These are phyloP conservation scores for Danio albolineatus DNA, from an alignment of 2,797 vertebrate genomes.

Conservation along the genomic window DNA sequence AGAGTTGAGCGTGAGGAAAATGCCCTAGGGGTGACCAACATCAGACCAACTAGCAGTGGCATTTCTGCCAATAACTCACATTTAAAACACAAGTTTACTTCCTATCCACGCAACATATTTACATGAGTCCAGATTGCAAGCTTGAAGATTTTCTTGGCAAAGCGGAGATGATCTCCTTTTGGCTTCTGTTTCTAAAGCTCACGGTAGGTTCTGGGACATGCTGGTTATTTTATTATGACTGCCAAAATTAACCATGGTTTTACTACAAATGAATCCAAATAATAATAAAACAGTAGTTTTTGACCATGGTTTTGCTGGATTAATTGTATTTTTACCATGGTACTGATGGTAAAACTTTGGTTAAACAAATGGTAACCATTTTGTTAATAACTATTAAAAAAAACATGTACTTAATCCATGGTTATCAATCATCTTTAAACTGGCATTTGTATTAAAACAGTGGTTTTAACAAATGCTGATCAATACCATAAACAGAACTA, in stretches of 20 bases:
- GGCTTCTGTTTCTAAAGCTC: constrained; percentile 65
- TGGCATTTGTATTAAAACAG: no score
- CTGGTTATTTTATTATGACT: constrained; percentile 54
- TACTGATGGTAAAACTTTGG: no score
- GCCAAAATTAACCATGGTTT: constrained; percentile 2
- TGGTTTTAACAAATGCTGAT: constrained; percentile 59
- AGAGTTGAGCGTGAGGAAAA: constrained; percentile 17
- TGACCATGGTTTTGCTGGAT: no score
- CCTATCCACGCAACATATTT: constrained; percentile 17
- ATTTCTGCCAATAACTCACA: constrained; percentile 65
- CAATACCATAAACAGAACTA: constrained; percentile 49
- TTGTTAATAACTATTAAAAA: no score
- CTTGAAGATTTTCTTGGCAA: constrained; percentile 13
- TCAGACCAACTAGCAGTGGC: constrained; percentile 57
- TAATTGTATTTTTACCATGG: no score
- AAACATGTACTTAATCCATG: no score
- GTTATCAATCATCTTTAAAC: no score
- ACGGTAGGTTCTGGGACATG: constrained; percentile 59
- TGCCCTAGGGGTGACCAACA: constrained; percentile 40
- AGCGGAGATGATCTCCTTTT: constrained; percentile 44
- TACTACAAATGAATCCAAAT: no score
- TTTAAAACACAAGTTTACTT: constrained; percentile 27
- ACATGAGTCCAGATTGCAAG: constrained; percentile 15
- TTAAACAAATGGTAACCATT: no score
- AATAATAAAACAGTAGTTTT: no score